Percentiles rank a stretch among this genome's conserved stretches.
phyloP scores from a whole-genome alignment of 1,140 invertebrate species.

The Hermetia illucens region DNA sequence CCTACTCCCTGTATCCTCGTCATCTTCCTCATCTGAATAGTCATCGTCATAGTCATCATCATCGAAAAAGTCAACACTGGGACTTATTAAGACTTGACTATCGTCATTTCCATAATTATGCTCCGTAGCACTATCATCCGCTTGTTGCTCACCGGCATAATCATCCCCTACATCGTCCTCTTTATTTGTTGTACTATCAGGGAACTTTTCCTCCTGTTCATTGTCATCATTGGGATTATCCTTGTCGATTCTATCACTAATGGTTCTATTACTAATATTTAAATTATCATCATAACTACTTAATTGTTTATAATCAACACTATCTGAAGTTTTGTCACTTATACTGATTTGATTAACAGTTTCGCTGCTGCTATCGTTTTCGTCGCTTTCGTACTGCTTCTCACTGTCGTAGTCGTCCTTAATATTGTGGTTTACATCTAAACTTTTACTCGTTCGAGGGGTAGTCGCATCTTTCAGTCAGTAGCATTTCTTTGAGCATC shows the following conservation, averaged over 20 bases:
- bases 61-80: constrained; percentile 15
- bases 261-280: constrained; percentile 25
- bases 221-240: constrained; percentile 6
- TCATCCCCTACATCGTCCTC: constrained; percentile 4
- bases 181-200: neutral
- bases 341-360: constrained; percentile 2
- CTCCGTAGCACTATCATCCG: neutral
- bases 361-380: constrained; percentile 1
- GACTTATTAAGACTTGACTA: constrained; percentile 24
- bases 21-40: constrained; percentile 13
- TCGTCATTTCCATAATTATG: constrained; percentile 2
- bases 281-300: constrained; percentile 9
- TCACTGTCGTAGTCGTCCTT: too few relatives aligned
- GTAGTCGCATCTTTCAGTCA: constrained; percentile 38
- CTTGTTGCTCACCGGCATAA: constrained; percentile 1
- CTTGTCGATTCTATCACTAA: constrained; percentile 10
- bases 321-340: neutral
- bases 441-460: constrained; percentile 27
- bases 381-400: constrained; percentile 2
- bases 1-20: constrained; percentile 28
- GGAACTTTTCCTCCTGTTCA: neutral
- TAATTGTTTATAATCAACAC: constrained; percentile 4
- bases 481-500: constrained; percentile 72
- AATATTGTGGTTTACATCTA: constrained; percentile 32
- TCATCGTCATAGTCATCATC: constrained; percentile 21